Evolutionary conservation across 2,888 invertebrate genomes (phyloP).

Genomic region (Tigriopus californicus): DNA sequence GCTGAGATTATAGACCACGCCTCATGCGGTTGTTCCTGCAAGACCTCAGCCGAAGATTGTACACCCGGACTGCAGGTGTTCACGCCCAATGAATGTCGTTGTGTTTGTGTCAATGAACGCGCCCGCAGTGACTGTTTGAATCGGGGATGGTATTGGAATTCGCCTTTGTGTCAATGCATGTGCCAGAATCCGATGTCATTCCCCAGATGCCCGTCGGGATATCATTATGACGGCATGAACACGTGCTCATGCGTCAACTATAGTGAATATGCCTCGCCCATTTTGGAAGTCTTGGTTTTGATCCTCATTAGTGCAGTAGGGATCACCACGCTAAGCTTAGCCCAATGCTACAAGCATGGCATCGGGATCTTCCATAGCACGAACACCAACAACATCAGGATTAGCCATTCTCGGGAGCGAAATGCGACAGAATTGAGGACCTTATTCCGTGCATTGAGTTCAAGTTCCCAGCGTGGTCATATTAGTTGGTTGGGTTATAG

Average conservation of each 20-base stretch:
- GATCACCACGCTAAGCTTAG: too few relatives aligned
- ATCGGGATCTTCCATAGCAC: too few relatives aligned
- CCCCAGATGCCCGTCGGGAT: not conserved
- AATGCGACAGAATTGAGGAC: too few relatives aligned
- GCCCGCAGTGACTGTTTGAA: not conserved
- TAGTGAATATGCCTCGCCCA: not conserved
- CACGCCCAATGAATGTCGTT: not conserved
- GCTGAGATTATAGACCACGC: not conserved
- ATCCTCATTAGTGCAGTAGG: not conserved
- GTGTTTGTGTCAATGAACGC: not conserved
- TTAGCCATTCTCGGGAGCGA: too few relatives aligned
- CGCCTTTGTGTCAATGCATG: conserved; percentile 1
- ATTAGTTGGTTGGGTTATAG: too few relatives aligned
- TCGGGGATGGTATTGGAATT: conserved; percentile 4
- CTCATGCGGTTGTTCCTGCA: not conserved
- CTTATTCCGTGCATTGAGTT: too few relatives aligned
- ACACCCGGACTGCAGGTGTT: not conserved
- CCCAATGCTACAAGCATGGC: too few relatives aligned
- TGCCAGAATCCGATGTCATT: not conserved
- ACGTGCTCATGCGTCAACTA: not conserved
- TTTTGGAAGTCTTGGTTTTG: not conserved
- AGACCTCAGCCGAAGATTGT: not conserved
- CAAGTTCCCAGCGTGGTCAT: too few relatives aligned
- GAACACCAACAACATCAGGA: too few relatives aligned
- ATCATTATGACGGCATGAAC: not conserved